Conservation (phyloP, 2,888 invertebrate genomes). For the Lypha dubia region DNA sequence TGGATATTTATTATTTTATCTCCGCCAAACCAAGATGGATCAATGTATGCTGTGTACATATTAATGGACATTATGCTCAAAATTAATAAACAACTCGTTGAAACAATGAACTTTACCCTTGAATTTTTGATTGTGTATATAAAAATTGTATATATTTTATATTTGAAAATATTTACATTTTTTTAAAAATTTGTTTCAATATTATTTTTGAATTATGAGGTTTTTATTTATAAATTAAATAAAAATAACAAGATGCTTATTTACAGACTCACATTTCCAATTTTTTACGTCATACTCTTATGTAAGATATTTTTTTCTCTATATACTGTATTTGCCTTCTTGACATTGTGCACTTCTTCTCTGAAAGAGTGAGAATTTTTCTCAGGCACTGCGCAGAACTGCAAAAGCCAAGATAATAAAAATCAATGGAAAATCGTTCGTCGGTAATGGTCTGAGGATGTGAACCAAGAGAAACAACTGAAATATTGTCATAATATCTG, state of each 20-base stretch:
- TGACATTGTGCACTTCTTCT: not conserved
- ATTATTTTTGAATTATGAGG: not conserved
- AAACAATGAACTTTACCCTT: too few relatives aligned
- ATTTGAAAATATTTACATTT: not conserved
- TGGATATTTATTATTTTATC: too few relatives aligned
- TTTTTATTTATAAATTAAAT: slow-evolving; percentile 3
- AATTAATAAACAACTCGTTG: too few relatives aligned
- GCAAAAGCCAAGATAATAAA: not conserved
- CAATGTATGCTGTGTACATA: too few relatives aligned
- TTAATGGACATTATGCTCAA: too few relatives aligned
- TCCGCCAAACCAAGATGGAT: too few relatives aligned
- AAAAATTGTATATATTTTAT: not conserved
- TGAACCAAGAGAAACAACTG: not conserved
- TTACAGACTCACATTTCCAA: not conserved
- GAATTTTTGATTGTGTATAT: too few relatives aligned
- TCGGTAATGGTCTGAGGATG: not conserved
- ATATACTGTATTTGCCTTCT: not conserved
- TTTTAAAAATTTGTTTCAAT: not conserved
- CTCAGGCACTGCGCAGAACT: not conserved
- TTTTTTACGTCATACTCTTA: slow-evolving; percentile 6
- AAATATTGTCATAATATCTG: not conserved
- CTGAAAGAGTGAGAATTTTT: not conserved
- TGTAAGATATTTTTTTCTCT: not conserved
- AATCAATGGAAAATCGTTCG: not conserved
- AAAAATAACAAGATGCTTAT: not conserved